These are phyloP conservation scores for Cephalopholis sonnerati DNA, from an alignment of 2,113 vertebrate species.

Conservation along the genomic window DNA sequence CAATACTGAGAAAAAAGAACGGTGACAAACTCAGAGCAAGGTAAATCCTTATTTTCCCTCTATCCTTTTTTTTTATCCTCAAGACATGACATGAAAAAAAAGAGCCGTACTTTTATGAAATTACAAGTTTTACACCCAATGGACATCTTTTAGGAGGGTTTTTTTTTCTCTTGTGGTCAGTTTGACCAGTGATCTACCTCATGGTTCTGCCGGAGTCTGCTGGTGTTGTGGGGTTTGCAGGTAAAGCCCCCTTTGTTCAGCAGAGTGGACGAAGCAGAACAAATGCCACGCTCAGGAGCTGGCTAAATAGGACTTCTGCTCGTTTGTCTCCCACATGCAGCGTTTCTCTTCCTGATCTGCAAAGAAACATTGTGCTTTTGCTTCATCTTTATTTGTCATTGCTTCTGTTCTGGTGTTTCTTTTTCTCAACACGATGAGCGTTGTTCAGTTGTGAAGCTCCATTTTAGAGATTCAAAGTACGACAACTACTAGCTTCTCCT, in stretches of 20 bases:
- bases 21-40: conserved; percentile 70
- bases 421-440: conserved; percentile 45
- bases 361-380: conserved; percentile 57
- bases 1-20: conserved; percentile 75
- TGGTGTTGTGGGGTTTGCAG: conserved; percentile 94
- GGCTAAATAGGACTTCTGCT: conserved; percentile 82
- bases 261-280: conserved; percentile 87
- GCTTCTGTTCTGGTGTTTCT: conserved; percentile 63
- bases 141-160: conserved; percentile 73
- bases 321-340: conserved; percentile 83
- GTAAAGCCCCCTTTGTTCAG: conserved; percentile 88
- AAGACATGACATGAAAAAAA: conserved; percentile 57
- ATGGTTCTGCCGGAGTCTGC: conserved; percentile 93
- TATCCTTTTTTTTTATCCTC: conserved; percentile 74
- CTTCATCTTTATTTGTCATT: conserved; percentile 81
- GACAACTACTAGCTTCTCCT: conserved; percentile 38
- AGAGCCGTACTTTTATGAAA: conserved; percentile 89
- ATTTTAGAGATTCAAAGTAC: conserved; percentile 45
- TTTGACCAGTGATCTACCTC: conserved; percentile 99
- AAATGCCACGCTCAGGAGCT: conserved; percentile 97
- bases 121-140: conserved; percentile 85
- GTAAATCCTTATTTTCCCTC: conserved; percentile 62
- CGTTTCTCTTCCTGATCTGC: conserved; percentile 76
- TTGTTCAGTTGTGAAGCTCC: conserved; percentile 69
- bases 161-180: conserved; percentile 93